Conservation (phyloP, 2,797 vertebrate genomes). For the Pantherophis alleghaniensis region DNA sequence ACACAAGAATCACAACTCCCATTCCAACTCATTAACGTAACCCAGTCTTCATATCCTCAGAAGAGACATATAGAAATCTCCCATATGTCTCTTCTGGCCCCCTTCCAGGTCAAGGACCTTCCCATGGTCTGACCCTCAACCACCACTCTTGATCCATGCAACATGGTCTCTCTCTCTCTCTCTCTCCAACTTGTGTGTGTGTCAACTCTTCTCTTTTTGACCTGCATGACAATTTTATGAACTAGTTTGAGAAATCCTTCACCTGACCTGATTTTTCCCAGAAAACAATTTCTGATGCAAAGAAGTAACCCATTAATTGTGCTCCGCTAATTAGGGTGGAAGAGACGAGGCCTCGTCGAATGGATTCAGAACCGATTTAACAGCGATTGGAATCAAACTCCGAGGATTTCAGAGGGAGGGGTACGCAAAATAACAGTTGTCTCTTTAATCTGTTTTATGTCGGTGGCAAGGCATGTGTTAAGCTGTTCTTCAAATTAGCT, state of each 20-base stretch:
- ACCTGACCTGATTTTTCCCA: background rate
- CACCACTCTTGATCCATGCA: background rate
- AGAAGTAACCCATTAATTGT: background rate
- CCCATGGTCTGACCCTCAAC: background rate
- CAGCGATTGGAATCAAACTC: background rate
- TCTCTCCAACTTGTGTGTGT: background rate
- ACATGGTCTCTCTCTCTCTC: background rate
- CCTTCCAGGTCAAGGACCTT: background rate
- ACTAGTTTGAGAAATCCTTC: background rate
- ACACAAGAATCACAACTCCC: background rate
- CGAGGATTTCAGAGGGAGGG: background rate
- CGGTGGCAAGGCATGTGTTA: slow-evolving; percentile 31
- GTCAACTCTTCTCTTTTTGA: background rate
- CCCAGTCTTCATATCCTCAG: background rate
- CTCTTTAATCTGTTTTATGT: slow-evolving; percentile 18
- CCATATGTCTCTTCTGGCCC: background rate
- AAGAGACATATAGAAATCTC: background rate
- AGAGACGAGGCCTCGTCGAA: background rate
- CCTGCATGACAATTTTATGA: background rate
- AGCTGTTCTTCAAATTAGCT: slow-evolving; percentile 22
- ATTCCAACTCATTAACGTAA: background rate
- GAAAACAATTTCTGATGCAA: background rate
- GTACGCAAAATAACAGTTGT: background rate
- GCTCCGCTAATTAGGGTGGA: background rate
- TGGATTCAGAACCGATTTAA: background rate